Percentiles rank a stretch among this genome's conserved stretches.
phyloP scores from a whole-genome alignment of 2,113 vertebrate species.

The Caranx melampygus region DNA sequence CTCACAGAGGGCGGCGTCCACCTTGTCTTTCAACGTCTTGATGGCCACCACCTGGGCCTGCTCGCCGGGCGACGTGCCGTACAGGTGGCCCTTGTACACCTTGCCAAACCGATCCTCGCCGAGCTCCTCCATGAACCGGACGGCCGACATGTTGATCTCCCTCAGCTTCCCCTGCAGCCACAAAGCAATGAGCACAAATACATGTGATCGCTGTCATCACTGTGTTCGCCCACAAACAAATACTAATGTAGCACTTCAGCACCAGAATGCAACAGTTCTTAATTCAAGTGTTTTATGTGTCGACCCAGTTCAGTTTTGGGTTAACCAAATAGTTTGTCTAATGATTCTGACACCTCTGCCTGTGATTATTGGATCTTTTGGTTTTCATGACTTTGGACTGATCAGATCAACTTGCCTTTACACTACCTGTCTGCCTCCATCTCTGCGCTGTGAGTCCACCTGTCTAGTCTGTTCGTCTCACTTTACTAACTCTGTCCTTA shows the following conservation, averaged over 20 bases:
- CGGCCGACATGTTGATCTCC: slow-evolving; percentile 92
- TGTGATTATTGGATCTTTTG: no score
- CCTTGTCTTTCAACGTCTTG: slow-evolving; percentile 96
- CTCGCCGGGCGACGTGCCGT: slow-evolving; percentile 90
- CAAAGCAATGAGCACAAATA: slow-evolving; percentile 26
- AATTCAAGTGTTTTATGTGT: background rate
- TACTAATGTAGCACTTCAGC: background rate
- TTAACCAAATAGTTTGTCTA: no score
- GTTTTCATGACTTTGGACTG: no score
- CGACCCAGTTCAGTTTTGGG: no score
- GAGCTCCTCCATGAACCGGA: slow-evolving; percentile 96
- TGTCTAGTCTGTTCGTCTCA: no score
- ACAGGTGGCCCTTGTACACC: slow-evolving; percentile 96
- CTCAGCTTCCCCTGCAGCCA: slow-evolving; percentile 88
- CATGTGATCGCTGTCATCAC: slow-evolving; percentile 41
- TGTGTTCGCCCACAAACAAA: slow-evolving; percentile 6
- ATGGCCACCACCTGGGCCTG: slow-evolving; percentile 94
- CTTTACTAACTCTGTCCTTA: no score
- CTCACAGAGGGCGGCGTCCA: slow-evolving; percentile 89
- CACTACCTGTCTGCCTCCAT: no score
- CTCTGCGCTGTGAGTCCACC: no score
- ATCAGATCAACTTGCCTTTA: no score
- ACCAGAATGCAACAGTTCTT: slow-evolving; percentile 12
- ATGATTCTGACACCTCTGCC: no score
- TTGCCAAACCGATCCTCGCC: slow-evolving; percentile 97